Conservation (phyloP, 2,797 vertebrate species). For the Tolypeutes matacus region DNA sequence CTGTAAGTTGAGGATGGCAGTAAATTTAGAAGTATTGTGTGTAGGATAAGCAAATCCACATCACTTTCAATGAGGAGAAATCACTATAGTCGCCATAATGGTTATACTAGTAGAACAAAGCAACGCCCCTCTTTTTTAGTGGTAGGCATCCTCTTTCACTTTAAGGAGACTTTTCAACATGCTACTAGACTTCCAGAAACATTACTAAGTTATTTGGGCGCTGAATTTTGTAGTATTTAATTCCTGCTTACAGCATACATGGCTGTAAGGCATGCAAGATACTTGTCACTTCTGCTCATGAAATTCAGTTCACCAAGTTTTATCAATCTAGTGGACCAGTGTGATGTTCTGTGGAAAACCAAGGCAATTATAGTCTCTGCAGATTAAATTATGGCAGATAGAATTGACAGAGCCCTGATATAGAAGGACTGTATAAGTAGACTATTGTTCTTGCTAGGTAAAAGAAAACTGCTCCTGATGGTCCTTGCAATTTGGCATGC, state of each 20-base stretch:
- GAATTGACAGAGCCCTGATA: neutral
- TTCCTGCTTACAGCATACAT: neutral
- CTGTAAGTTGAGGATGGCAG: neutral
- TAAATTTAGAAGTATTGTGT: no score
- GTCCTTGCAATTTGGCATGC: neutral
- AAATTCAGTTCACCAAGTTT: neutral
- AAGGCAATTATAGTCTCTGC: neutral
- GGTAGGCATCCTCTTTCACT: neutral
- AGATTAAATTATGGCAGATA: neutral
- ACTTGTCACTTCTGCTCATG: neutral
- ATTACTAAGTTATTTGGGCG: neutral
- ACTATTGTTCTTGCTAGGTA: neutral
- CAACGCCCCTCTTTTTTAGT: neutral
- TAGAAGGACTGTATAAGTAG: neutral
- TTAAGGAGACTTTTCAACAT: neutral
- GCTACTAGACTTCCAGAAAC: neutral
- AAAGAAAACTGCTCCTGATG: neutral
- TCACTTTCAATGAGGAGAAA: neutral
- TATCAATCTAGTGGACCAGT: neutral
- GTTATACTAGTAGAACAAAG: neutral
- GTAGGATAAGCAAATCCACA: neutral
- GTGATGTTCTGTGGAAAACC: neutral
- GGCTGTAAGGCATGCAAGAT: neutral
- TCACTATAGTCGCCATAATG: neutral
- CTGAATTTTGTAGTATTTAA: neutral